These are phyloP conservation scores for Ochropleura leucogaster DNA, from an alignment of 2,888 invertebrate genomes.

Conservation along the genomic window DNA sequence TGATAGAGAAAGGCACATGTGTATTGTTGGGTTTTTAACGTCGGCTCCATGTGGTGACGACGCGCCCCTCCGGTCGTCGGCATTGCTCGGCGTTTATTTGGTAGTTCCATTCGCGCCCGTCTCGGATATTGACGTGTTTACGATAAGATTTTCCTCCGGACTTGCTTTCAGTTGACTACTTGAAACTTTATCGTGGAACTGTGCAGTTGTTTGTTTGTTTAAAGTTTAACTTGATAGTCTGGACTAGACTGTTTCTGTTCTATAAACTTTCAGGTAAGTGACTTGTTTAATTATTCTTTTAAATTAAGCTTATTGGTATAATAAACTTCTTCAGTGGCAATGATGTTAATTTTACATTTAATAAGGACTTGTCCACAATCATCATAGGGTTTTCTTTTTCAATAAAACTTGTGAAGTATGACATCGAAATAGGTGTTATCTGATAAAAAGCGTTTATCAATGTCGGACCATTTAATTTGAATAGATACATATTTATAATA, in stretches of 20 bases:
- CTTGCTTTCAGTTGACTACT: slow-evolving; percentile 59
- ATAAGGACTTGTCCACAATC: not conserved
- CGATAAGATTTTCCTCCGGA: slow-evolving; percentile 58
- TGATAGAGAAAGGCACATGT: slow-evolving; percentile 77
- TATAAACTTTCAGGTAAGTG: slow-evolving; percentile 74
- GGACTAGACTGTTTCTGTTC: slow-evolving; percentile 69
- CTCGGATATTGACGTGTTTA: slow-evolving; percentile 79
- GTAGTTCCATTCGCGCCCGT: slow-evolving; percentile 83
- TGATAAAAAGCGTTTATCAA: slow-evolving; percentile 61
- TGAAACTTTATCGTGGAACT: slow-evolving; percentile 63
- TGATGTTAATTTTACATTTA: slow-evolving; percentile 1
- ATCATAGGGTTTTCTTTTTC: slow-evolving; percentile 14
- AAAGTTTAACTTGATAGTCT: slow-evolving; percentile 45
- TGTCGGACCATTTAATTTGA: slow-evolving; percentile 53
- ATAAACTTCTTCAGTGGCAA: slow-evolving; percentile 3
- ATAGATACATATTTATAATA: slow-evolving; percentile 43
- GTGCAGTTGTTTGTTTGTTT: slow-evolving; percentile 63
- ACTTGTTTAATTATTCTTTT: slow-evolving; percentile 15
- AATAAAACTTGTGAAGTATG: slow-evolving; percentile 27
- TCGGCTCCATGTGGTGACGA: slow-evolving; percentile 78
- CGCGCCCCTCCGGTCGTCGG: slow-evolving; percentile 80
- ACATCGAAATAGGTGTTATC: slow-evolving; percentile 49
- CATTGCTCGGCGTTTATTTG: slow-evolving; percentile 75
- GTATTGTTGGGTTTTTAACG: slow-evolving; percentile 75
- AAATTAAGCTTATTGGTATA: not conserved